Evolutionary conservation across 2,888 invertebrate genomes (phyloP).

Genomic region (Odontomyia ornata): DNA sequence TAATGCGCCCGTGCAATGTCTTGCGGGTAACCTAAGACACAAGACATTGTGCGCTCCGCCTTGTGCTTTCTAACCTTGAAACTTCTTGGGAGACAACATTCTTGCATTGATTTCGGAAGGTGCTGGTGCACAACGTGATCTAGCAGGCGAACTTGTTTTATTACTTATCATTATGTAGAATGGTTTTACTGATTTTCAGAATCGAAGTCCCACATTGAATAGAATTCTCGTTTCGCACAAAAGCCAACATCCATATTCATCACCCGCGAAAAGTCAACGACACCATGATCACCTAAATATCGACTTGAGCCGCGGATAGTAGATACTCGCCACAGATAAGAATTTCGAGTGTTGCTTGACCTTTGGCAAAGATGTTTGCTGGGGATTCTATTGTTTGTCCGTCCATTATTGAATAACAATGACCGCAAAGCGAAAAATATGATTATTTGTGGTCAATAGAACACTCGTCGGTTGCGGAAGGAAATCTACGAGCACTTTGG

Average conservation of each 20-base stretch:
- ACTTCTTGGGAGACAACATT: slow-evolving; percentile 43
- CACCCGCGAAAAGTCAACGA: slow-evolving; percentile 6
- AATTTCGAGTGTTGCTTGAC: slow-evolving; percentile 1
- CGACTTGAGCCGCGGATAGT: neutral
- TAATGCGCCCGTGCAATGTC: neutral
- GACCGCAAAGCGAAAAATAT: neutral
- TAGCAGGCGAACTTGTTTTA: slow-evolving; percentile 38
- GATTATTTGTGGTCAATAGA: neutral
- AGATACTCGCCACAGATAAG: neutral
- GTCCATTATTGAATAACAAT: neutral
- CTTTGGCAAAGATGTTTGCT: neutral
- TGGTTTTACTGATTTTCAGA: neutral
- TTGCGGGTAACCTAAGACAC: neutral
- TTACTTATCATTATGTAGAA: neutral
- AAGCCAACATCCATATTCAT: neutral
- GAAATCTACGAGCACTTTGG: neutral
- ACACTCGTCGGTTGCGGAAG: neutral
- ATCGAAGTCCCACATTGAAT: neutral
- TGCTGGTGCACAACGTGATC: slow-evolving; percentile 34
- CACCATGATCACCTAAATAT: neutral
- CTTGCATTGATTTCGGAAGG: slow-evolving; percentile 43
- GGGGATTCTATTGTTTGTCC: neutral
- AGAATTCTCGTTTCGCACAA: neutral
- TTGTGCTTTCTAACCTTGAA: slow-evolving; percentile 31
- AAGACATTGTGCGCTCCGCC: neutral